Evolutionary conservation across 30 jellyfish, hydroid and myxozoan species (phyloP), one percentile per base, ranked within the genome.

Genomic region (Nemopilema nomurai): DNA sequence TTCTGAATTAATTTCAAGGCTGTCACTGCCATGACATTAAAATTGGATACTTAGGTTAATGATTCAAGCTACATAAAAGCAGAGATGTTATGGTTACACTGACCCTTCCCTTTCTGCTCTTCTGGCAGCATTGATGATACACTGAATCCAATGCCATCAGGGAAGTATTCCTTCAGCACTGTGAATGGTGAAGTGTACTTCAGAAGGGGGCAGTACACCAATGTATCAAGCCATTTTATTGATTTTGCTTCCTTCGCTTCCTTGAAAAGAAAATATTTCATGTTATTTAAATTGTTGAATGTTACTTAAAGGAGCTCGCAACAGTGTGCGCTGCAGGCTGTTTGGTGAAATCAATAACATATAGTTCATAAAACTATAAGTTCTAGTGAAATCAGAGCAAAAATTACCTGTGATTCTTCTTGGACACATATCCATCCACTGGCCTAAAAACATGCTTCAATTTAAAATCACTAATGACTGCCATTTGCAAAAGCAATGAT

Each of bases 91-190:
- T 7, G 16, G 8, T 4, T 8, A 20, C 52, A 3, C 30, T n/a
- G 51, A 49, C 22, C 25, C 65, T 82, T 70, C 51, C 89, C 95
- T 62, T 63, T 68, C 17, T 68, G 66, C 84, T 24, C 28, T 17
- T 66, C 89, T 18, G 72, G 23, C 16, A 17, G 49, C 66, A 32
- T 29, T 13, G 90, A 88, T 51, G 83, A 67, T 0, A 96, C 92
- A 67, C 97, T 83, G 67, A 87, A 78, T 8, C 98, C 98, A 53
- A 92, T 77, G 69, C 98, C 98, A 87, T 92, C 98, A 20, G 86
- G 84, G 31, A 78, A 92, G 62, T 88, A 92, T 52, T 86, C 98
- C 52, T 87, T 87, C 49, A 92, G 50, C 73, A 79, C 86, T 28
- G 93, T 32, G 24, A 79, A 70, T 18, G 98, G 92, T 18, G 98